Conservation (phyloP, 2,113 vertebrate species). For the Stictonetta naevosa region DNA sequence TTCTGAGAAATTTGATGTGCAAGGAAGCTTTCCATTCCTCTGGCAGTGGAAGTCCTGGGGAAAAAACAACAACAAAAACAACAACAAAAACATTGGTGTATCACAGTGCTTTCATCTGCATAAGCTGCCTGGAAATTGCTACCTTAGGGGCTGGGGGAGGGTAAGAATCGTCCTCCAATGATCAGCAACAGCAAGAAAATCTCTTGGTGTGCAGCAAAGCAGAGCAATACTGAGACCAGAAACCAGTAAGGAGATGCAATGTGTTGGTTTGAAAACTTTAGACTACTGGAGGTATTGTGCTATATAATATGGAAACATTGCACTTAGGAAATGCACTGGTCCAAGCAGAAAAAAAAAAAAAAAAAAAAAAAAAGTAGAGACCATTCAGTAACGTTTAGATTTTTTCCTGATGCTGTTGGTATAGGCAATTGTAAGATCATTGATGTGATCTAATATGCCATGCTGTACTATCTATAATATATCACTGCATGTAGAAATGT, state of each 20-base stretch:
- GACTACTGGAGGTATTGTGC: not conserved
- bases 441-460: not conserved
- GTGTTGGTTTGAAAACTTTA: not conserved
- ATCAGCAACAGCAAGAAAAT: not conserved
- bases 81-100: not conserved
- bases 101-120: not conserved
- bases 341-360: not conserved
- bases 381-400: not conserved
- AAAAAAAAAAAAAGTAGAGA: not conserved
- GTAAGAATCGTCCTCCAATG: not conserved
- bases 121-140: not conserved
- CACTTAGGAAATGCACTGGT: not conserved
- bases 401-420: not conserved
- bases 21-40: not conserved
- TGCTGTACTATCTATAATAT: fast-evolving
- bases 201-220: not conserved
- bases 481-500: not conserved
- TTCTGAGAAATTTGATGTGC: not conserved
- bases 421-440: not conserved
- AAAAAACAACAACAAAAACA: not conserved
- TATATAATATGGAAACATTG: not conserved
- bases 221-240: not conserved
- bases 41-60: not conserved
- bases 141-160: not conserved
- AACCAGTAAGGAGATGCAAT: not conserved